phyloP scores from a whole-genome alignment of 2,888 invertebrate genomes.

The Amphipoea lucens region DNA sequence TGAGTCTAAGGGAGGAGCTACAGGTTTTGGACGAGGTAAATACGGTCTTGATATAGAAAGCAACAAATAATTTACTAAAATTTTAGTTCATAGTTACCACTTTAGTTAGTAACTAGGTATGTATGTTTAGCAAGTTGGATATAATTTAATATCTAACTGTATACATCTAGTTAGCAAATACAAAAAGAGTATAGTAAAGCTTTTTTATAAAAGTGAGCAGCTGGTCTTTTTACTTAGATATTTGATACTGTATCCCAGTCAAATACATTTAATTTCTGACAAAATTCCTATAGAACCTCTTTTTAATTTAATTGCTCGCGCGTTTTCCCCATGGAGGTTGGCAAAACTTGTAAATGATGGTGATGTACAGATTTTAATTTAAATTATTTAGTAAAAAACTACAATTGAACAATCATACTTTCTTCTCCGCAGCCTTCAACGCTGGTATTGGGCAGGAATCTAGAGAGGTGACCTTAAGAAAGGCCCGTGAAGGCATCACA shows the following conservation, averaged over 20 bases:
- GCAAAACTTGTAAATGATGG: background rate
- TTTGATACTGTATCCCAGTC: background rate
- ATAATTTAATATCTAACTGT: background rate
- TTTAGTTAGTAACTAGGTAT: background rate
- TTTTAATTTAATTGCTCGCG: background rate
- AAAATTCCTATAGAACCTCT: background rate
- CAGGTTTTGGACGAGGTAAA: slow-evolving; percentile 93
- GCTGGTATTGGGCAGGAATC: slow-evolving; percentile 96
- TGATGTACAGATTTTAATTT: background rate
- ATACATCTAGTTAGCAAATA: background rate
- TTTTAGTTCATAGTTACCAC: background rate
- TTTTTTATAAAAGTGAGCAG: background rate
- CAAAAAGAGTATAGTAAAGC: too few species aligned
- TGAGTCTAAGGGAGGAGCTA: slow-evolving; percentile 96
- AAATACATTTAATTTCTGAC: background rate
- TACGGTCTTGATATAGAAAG: background rate
- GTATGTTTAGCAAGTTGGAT: background rate
- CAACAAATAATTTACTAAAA: background rate
- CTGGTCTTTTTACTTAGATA: background rate
- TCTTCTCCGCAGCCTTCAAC: slow-evolving; percentile 92
- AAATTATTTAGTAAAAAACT: background rate
- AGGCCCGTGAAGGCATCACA: slow-evolving; percentile 96
- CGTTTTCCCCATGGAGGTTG: background rate
- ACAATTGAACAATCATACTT: background rate
- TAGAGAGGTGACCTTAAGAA: slow-evolving; percentile 96